Evolutionary conservation across 1,140 invertebrate species (phyloP), one percentile per base, ranked within the genome.

Genomic region (Charaxes varanes): DNA sequence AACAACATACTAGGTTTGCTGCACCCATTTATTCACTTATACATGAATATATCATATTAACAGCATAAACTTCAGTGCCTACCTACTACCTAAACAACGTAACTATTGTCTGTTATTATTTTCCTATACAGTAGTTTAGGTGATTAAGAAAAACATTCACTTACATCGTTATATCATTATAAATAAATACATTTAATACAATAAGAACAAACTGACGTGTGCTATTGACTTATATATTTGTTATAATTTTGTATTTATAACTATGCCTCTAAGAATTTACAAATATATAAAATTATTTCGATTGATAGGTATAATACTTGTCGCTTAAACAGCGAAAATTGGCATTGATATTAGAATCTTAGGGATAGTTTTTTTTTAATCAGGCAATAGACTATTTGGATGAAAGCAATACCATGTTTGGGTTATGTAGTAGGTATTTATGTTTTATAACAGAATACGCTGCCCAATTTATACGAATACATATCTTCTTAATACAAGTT

Each of bases 71-170:
- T 79, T 71, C 69, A 71, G 67, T 74, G 74, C 66, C 73, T 79
- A 82, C 70, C 40, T 54, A 82, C 74, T 82, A 82, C 71, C 74
- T 79, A 82, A 82, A 82, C 74, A 78, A 82, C 65, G 45, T 79
- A 74, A 67, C 78, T 82, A 82, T 82, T 82, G 78, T 79, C 78
- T 70, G 70, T 73, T 69, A 65, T 67, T 56, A 63, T 64, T 64
- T 42, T 61, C 56, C 68, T 73, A 70, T 74, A 69, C 68, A 63
- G 37, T 60, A 65, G 49, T 53, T 54, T 41, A 44, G 47, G 61
- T 68, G 62, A 65, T 53, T 55, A 58, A 64, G 58, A 65, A n/a
- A n/a, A 67, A 69, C 62, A 64, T 71, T 31, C 53, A 64, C 52
- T 64, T 73, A 66, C 53, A 42, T 37, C 11, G 36, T 49, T 43